These are phyloP conservation scores for Cyrtodaria siliqua DNA, from an alignment of 2,888 invertebrate genomes.

Conservation along the genomic window DNA sequence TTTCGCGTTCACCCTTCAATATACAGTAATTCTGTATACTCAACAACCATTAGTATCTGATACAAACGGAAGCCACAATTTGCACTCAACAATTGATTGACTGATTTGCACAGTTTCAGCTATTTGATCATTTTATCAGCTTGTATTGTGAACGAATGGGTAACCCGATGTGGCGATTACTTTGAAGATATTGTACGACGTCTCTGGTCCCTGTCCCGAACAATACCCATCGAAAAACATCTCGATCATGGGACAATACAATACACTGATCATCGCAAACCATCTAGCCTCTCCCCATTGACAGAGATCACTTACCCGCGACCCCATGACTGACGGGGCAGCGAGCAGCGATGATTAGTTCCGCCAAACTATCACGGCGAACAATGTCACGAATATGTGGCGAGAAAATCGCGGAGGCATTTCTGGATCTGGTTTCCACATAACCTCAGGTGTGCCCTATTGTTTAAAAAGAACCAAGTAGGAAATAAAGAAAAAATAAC, in stretches of 20 bases:
- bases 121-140: too few relatives aligned
- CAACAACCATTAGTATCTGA: too few relatives aligned
- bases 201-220: constrained; percentile 31
- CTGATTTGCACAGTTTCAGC: too few relatives aligned
- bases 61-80: too few relatives aligned
- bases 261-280: constrained; percentile 23
- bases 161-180: constrained; percentile 9
- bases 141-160: neutral
- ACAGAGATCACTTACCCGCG: constrained; percentile 34
- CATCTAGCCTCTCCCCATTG: constrained; percentile 15
- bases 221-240: constrained; percentile 13
- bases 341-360: constrained; percentile 33
- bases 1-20: too few relatives aligned
- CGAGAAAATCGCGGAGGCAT: constrained; percentile 32
- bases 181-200: constrained; percentile 17
- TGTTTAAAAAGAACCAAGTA: neutral
- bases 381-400: constrained; percentile 27
- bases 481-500: too few relatives aligned
- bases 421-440: constrained; percentile 18
- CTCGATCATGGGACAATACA: constrained; percentile 12
- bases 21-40: too few relatives aligned
- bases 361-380: constrained; percentile 15
- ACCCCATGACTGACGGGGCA: constrained; percentile 34
- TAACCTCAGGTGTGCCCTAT: constrained; percentile 23
- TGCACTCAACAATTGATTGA: too few relatives aligned